A percentile compares a stretch with the other conserved stretches of the same genome.
Evolutionary conservation across 2,888 invertebrate genomes (phyloP).

Genomic region (Torymus auratus): DNA sequence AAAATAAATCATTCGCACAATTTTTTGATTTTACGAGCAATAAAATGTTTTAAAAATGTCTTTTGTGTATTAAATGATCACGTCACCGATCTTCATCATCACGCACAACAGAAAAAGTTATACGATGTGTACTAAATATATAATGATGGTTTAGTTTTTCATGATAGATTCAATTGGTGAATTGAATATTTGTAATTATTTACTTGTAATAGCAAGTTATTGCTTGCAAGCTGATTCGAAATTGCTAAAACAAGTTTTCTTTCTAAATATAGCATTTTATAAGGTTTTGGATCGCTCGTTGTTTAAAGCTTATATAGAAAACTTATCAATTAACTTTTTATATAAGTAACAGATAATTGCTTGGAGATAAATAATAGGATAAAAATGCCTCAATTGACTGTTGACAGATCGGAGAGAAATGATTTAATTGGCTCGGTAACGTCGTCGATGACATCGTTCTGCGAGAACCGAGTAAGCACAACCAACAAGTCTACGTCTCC

Average conservation of each 20-base stretch:
- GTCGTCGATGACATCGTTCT: conserved; percentile 10
- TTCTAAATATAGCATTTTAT: too few species aligned
- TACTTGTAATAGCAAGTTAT: too few species aligned
- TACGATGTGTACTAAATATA: too few species aligned
- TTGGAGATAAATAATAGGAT: background rate
- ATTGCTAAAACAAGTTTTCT: too few species aligned
- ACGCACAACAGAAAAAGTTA: background rate
- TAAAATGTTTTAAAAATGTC: background rate
- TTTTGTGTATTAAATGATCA: background rate
- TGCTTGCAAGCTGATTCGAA: too few species aligned
- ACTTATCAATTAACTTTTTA: too few species aligned
- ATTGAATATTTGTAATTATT: too few species aligned
- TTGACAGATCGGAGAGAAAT: conserved; percentile 39
- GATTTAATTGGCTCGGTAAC: conserved; percentile 34
- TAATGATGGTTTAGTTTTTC: too few species aligned
- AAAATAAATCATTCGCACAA: background rate
- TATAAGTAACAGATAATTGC: too few species aligned
- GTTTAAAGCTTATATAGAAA: too few species aligned
- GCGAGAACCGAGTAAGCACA: background rate
- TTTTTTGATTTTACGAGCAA: conserved; percentile 13
- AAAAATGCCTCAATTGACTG: conserved; percentile 2
- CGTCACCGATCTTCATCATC: background rate
- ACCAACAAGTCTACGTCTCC: conserved; percentile 41
- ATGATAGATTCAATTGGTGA: too few species aligned
- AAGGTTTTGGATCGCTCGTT: too few species aligned